Conservation (phyloP, 2,113 vertebrate genomes). For the Oreochromis spilurus region DNA sequence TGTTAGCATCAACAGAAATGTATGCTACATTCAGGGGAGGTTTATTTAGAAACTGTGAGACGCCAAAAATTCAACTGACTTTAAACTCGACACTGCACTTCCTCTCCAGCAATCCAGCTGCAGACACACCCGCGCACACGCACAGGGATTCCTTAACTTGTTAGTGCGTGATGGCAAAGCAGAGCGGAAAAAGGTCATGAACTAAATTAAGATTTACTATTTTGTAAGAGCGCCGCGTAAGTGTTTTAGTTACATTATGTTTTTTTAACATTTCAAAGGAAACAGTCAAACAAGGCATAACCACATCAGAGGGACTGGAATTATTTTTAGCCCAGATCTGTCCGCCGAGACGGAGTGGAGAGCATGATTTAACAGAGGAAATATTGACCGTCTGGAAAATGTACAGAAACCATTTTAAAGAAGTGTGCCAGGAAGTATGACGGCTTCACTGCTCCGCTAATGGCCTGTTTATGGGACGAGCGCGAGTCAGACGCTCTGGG, state of each 20-base stretch:
- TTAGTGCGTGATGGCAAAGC: not conserved
- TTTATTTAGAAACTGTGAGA: not conserved
- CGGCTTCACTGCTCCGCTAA: slow-evolving; percentile 9
- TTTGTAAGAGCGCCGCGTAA: not conserved
- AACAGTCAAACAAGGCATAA: not conserved
- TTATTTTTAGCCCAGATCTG: slow-evolving; percentile 42
- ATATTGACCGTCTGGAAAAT: slow-evolving; percentile 64
- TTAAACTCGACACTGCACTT: not conserved
- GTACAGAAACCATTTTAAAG: slow-evolving; percentile 34
- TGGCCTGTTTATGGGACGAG: not conserved
- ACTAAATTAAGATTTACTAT: not conserved
- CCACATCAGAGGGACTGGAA: slow-evolving; percentile 16
- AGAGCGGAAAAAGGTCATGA: not conserved
- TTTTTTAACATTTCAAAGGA: not conserved
- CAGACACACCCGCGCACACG: rapidly evolving
- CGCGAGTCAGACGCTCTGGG: not conserved
- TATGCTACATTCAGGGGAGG: not conserved
- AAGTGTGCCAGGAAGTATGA: slow-evolving; percentile 3
- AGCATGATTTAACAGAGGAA: slow-evolving; percentile 44
- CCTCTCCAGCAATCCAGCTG: not conserved
- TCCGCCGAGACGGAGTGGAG: not conserved
- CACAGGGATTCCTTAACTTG: not conserved
- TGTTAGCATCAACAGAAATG: not conserved
- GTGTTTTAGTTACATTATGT: not conserved
- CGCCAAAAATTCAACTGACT: not conserved